Evolutionary conservation across 2,888 invertebrate species (phyloP).

Genomic region (Isotomurus palustris): DNA sequence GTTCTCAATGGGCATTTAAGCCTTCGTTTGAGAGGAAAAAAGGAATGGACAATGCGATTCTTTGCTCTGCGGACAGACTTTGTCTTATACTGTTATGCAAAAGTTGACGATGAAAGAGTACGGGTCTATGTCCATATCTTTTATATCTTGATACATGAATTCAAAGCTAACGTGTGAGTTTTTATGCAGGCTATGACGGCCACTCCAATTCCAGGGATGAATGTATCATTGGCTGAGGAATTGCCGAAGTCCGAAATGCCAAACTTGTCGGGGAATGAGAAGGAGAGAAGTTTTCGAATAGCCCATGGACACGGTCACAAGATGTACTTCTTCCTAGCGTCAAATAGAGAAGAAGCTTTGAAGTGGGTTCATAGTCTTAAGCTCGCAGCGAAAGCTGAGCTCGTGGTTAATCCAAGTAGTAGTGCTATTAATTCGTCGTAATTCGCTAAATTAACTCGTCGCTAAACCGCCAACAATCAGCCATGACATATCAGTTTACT

Average conservation of each 20-base stretch:
- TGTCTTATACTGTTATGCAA: conserved; percentile 54
- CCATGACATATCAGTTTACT: conserved; percentile 37
- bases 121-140: not conserved
- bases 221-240: conserved; percentile 51
- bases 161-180: conserved; percentile 8
- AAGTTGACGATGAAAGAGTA: conserved; percentile 41
- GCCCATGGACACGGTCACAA: conserved; percentile 44
- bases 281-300: conserved; percentile 40
- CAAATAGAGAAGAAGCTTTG: conserved; percentile 33
- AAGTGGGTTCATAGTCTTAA: conserved; percentile 39
- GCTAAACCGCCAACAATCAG: conserved; percentile 33
- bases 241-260: conserved; percentile 39
- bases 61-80: conserved; percentile 57
- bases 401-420: conserved; percentile 14
- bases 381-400: conserved; percentile 42
- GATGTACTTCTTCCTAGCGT: conserved; percentile 39
- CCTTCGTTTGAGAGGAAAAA: conserved; percentile 52
- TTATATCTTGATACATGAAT: not conserved
- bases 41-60: conserved; percentile 57
- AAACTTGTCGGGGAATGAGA: conserved; percentile 31
- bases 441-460: conserved; percentile 7
- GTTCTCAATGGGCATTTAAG: conserved; percentile 55
- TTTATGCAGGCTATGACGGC: conserved; percentile 55
- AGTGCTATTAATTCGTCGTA: not conserved
- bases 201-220: conserved; percentile 59